Conservation (phyloP, 2,113 vertebrate genomes). For the Tonatia bakeri region DNA sequence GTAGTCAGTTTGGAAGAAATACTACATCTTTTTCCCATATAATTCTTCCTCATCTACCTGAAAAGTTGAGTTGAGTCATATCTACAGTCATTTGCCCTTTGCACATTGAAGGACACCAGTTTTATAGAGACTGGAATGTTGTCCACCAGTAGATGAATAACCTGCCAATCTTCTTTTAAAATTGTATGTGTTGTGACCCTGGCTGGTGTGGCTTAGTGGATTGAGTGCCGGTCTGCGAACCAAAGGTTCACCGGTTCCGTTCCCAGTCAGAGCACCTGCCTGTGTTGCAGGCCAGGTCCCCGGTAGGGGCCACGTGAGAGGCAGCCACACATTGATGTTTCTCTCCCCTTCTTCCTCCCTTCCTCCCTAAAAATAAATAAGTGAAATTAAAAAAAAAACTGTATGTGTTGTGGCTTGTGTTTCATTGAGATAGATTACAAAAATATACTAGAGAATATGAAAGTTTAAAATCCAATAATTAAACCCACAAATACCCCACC, state of each 20-base stretch:
- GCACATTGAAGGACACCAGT: constrained; percentile 24
- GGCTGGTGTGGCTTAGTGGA: too few species aligned
- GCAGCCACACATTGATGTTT: too few species aligned
- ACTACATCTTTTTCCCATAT: neutral
- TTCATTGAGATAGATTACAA: constrained; percentile 52
- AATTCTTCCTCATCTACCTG: neutral
- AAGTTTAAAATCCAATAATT: neutral
- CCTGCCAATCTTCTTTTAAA: neutral
- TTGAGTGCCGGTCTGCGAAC: too few species aligned
- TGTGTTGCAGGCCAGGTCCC: too few species aligned
- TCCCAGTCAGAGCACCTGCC: too few species aligned
- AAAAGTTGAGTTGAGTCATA: constrained; percentile 48
- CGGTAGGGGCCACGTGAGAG: too few species aligned
- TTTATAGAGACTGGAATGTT: constrained; percentile 52
- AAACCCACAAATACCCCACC: neutral
- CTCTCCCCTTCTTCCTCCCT: too few species aligned
- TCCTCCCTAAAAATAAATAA: too few species aligned
- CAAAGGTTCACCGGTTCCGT: too few species aligned
- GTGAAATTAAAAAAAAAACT: neutral
- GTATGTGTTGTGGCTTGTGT: accelerated
- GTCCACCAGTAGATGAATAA: constrained; percentile 39
- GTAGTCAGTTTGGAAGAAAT: neutral
- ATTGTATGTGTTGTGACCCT: neutral
- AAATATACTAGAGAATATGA: constrained; percentile 57
- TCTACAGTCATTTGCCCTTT: constrained; percentile 44